Percentiles rank a stretch among this genome's conserved stretches.
Evolutionary conservation across 92 coral and sea anemone species (phyloP).

Genomic region (Ricordea florida): DNA sequence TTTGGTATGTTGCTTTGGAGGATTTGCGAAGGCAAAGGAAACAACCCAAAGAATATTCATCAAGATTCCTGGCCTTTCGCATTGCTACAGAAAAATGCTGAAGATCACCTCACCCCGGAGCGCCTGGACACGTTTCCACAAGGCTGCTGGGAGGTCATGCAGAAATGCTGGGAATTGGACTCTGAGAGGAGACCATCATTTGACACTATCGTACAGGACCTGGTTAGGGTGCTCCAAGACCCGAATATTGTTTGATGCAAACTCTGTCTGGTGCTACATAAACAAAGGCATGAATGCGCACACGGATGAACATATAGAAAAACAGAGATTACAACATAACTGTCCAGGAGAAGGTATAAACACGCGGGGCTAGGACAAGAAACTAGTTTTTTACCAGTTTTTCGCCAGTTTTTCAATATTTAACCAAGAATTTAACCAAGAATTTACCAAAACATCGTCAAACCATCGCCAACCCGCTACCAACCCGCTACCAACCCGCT

Average conservation of each 20-base stretch:
- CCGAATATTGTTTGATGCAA: conserved; percentile 1
- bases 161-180: conserved; percentile 38
- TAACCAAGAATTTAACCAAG: too few species aligned
- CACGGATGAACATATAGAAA: too few species aligned
- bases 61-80: conserved; percentile 25
- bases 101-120: conserved; percentile 35
- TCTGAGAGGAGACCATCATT: conserved; percentile 34
- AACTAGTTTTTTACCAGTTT: too few species aligned
- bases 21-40: conserved; percentile 52
- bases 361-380: too few species aligned
- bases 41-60: conserved; percentile 34
- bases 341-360: too few species aligned
- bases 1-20: conserved; percentile 55
- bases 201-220: conserved; percentile 12
- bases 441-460: too few species aligned
- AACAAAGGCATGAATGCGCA: too few species aligned
- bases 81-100: conserved; percentile 32
- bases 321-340: too few species aligned
- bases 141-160: conserved; percentile 47
- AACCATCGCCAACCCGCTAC: too few species aligned
- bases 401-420: too few species aligned
- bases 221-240: conserved; percentile 19
- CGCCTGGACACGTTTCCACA: conserved; percentile 12
- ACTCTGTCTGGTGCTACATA: too few species aligned
- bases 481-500: too few species aligned